A percentile compares a stretch with the other conserved stretches of the same genome.
phyloP scores from a whole-genome alignment of 2,888 invertebrate species.

The Lycocerus yunnanus region DNA sequence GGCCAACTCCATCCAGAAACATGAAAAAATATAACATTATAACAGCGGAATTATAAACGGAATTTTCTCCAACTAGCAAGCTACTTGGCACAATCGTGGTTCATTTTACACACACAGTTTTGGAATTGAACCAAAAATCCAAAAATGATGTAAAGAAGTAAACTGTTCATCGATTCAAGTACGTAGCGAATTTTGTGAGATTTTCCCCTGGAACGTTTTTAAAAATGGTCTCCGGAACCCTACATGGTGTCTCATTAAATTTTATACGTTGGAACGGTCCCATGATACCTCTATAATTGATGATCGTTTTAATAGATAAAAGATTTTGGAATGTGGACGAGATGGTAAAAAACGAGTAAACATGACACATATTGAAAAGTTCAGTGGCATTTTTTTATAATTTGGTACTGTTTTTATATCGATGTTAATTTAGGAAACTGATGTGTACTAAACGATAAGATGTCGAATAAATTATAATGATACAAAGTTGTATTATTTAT shows the following conservation, averaged over 20 bases:
- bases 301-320: background rate
- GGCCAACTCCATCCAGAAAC: too few relatives aligned
- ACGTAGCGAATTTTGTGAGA: too few relatives aligned
- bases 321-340: background rate
- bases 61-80: too few relatives aligned
- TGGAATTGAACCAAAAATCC: too few relatives aligned
- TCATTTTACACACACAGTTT: too few relatives aligned
- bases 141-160: too few relatives aligned
- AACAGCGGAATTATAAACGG: too few relatives aligned
- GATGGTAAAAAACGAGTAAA: background rate
- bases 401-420: conserved; percentile 13
- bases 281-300: background rate
- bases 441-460: conserved; percentile 22
- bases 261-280: background rate
- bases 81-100: too few relatives aligned
- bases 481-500: conserved; percentile 29
- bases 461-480: conserved; percentile 26
- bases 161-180: too few relatives aligned
- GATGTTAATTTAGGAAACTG: conserved; percentile 25
- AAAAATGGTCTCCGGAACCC: background rate
- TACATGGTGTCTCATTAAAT: background rate
- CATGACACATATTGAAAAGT: background rate
- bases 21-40: too few relatives aligned
- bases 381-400: conserved; percentile 18
- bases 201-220: background rate